phyloP scores from a whole-genome alignment of 2,888 invertebrate species.

The Stenchaetothrips biformis region DNA sequence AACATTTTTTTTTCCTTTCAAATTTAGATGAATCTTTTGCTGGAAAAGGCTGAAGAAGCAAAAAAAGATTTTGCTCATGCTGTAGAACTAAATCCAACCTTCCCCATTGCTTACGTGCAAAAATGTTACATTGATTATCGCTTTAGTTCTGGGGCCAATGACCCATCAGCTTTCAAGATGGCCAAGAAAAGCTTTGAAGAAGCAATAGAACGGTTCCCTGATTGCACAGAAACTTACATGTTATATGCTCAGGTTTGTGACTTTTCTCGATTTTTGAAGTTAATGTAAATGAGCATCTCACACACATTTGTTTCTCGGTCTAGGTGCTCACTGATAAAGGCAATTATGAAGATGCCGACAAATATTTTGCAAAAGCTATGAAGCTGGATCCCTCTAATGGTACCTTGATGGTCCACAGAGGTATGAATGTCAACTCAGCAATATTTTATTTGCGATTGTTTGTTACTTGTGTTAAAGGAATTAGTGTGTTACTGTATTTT shows the following conservation, averaged over 20 bases:
- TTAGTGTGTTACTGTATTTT: slow-evolving; percentile 26
- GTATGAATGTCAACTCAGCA: slow-evolving; percentile 46
- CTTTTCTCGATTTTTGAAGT: slow-evolving; percentile 22
- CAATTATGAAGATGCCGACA: slow-evolving; percentile 76
- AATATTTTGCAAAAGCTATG: slow-evolving; percentile 73
- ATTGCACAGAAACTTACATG: slow-evolving; percentile 80
- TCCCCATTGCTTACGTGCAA: slow-evolving; percentile 82
- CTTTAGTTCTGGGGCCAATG: slow-evolving; percentile 50
- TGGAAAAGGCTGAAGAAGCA: slow-evolving; percentile 77
- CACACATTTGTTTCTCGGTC: slow-evolving; percentile 36
- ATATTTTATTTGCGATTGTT: not conserved
- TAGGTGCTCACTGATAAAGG: slow-evolving; percentile 75
- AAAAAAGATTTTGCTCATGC: slow-evolving; percentile 77
- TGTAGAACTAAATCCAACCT: slow-evolving; percentile 73
- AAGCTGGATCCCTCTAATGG: slow-evolving; percentile 81
- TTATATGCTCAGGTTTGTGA: slow-evolving; percentile 75
- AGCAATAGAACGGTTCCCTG: slow-evolving; percentile 72
- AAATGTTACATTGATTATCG: slow-evolving; percentile 87
- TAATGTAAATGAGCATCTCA: not conserved
- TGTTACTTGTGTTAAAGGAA: not conserved
- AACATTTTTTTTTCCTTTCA: slow-evolving; percentile 27
- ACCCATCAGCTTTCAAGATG: slow-evolving; percentile 39
- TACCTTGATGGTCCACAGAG: slow-evolving; percentile 80
- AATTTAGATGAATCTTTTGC: slow-evolving; percentile 67
- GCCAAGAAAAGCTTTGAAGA: slow-evolving; percentile 51